Evolutionary conservation across 2,113 vertebrate genomes (phyloP).

Genomic region (Nipponia nippon): DNA sequence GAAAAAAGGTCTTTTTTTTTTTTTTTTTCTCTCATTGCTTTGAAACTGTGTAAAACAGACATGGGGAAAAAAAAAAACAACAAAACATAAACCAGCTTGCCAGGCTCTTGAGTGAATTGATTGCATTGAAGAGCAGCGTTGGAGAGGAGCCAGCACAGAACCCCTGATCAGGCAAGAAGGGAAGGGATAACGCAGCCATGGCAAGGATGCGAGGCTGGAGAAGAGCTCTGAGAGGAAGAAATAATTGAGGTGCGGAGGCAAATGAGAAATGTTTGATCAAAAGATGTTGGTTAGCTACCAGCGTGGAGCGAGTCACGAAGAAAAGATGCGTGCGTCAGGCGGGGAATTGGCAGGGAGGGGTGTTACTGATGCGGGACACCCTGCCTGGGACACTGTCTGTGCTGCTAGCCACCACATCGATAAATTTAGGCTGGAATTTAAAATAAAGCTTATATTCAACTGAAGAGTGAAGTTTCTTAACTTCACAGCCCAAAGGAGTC

Average conservation of each 20-base stretch:
- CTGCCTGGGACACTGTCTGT: background rate
- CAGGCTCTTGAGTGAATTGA: slow-evolving; percentile 29
- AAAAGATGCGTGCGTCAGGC: background rate
- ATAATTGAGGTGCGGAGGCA: background rate
- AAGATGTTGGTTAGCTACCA: background rate
- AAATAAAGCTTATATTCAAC: background rate
- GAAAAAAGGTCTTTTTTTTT: background rate
- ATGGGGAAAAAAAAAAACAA: background rate
- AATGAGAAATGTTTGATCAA: background rate
- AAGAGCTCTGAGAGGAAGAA: background rate
- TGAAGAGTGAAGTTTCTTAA: background rate
- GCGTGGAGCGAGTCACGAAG: fast-evolving
- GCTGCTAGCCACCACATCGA: background rate
- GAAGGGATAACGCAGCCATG: background rate
- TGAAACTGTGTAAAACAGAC: slow-evolving; percentile 10
- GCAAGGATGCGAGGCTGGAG: background rate
- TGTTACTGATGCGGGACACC: background rate
- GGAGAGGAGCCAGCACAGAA: slow-evolving; percentile 34
- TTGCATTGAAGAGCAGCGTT: background rate
- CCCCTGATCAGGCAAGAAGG: background rate
- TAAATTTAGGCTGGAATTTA: background rate
- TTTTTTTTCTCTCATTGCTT: background rate
- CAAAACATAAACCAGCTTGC: background rate
- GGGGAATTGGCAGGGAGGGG: background rate
- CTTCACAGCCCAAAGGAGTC: background rate